Base-by-base conservation (phyloP, 2,113 vertebrate species). In the Sinocyclocheilus rhinocerous region DNA sequence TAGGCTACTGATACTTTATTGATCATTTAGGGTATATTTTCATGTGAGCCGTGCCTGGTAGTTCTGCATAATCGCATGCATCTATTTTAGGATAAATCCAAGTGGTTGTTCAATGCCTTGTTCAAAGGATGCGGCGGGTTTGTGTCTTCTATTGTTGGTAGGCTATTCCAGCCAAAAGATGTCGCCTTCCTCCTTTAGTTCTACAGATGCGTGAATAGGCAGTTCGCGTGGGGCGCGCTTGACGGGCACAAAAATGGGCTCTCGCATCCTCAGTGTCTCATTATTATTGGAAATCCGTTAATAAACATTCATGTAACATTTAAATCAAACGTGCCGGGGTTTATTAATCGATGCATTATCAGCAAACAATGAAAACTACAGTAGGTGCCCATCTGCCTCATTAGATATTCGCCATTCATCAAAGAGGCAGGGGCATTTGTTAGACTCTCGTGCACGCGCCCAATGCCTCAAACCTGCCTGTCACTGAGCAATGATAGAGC, bases 131-230 rank as follows among this genome's bases (percentile, higher is more conserved):
- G 8, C 65, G 29, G 61, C 11, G 63, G 69, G 72, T 9, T 50
- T 75, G 26, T 36, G 4, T 59, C 24, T 67, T 36, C 57, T 39
- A 45, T 86, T 88, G 85, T 84, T 81, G 65, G 45, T 84, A 33
- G 29, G 29, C 29, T 33, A 15, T 80, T 78, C 87, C 85, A 79
- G 75, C 88, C 90, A 86, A 88, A 87, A 91, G 90, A 89, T 89
- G 90, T 89, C 88, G 88, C 87, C 87, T 91, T 91, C 85, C 82
- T 86, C 87, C 87, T 86, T 42, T 24, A 50, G 48, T 85, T 73
- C 65, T 83, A 50, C 45, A 73, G n/a, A n/a, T 13, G 83, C 36
- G 65, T 75, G 42, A 52, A 72, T 84, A 22, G 42, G 80, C 59
- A n/a, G 63, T 1, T 22, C 45, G 65, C 67, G 55, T 80, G 65